Evolutionary conservation across 2,113 vertebrate species (phyloP), one percentile per base, ranked within the genome.

Genomic region (Bos javanicus): DNA sequence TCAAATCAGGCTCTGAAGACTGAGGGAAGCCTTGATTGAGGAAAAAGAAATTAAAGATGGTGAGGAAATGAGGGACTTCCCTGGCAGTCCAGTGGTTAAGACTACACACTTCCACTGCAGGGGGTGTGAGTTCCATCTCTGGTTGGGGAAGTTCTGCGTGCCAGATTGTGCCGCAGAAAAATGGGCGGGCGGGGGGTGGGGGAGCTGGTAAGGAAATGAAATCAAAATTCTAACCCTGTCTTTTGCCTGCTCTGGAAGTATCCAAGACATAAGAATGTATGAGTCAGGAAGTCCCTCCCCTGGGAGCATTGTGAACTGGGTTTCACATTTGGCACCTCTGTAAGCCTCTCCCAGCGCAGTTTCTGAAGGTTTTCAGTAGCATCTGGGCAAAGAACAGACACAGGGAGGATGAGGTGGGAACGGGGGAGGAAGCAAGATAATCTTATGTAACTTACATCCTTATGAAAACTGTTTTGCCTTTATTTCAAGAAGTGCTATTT

Each of bases 401-500:
- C 84, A 97, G 80, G 16, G 71, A 84, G 87, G 50, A 21, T 30
- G 46, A 94, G 83, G 3, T 28, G 26, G 33, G 30, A 9, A 16
- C 6, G 2, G 2, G 67, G 78, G 46, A 19, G 8, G 1, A 95
- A 83, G 4, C 62, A 74, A 54, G 54, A 3, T 59, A 2, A 39
- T 84, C 2, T 6, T 95, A 30, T 59, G 2, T 95, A 91, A 97
- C 30, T 17, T 87, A 33, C 39, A 62, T 94, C 59, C 95, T 91
- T 62, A 60, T 50, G 90, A 88, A 96, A 95, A 92, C 62, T 71
- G 4, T 94, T 94, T 96, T 91, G 97, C 92, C 94, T 97, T 97
- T 94, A 94, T 98, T 97, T 98, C 94, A 94, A 96, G 89, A 92
- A 83, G 74, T 84, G 56, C 76, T 95, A 81, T 90, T 96, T 96